Base-by-base conservation (phyloP, 2,113 vertebrate species). In the Rhinoptilus africanus region DNA sequence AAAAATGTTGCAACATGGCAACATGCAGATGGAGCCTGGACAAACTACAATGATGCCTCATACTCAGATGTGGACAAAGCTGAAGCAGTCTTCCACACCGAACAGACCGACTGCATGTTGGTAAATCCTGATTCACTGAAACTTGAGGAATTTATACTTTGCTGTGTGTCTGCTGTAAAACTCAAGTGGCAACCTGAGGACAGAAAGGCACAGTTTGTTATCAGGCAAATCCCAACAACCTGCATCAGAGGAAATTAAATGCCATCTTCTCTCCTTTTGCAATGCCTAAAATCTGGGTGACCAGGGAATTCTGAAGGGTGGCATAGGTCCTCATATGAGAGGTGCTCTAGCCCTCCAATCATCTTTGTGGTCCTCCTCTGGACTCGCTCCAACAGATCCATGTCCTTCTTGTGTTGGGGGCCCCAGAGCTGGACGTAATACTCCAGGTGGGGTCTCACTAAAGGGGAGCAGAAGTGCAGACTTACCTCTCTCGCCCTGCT, bases 241-340 rank as follows among this genome's bases (percentile, higher is more conserved):
- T 71, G 45, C 32, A 92, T 22, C 68, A 45, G 22, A 71, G 67
- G 24, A 45, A 76, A 63, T 20, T 3, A 47, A 80, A 71, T 2
- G 16, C 17, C 10, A 41, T 37, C 59, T 39, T 57, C n/a, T 35
- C 51, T n/a, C 18, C 71, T 47, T 83, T 41, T 0, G 0, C 67
- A 74, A 22, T 74, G 28, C 78, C 63, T 63, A n/a, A 88, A 37
- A 66, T 72, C n/a, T 54, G 83, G n/a, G 57, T 53, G 35, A 68
- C 8, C 5, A 45, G 35, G 12, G 26, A 83, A 85, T 62, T 59
- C 11, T 34, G 50, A 85, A 76, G 47, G 63, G 28, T 43, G 13
- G 28, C 63, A 22, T 37, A 39, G 16, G 24, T 39, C 35, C 60
- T 62, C 60, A 62, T 17, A 37, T 9, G 23, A 62, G 35, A 39